These are phyloP conservation scores for Lophochroa leadbeateri DNA, from an alignment of 2,113 vertebrate genomes.

Conservation along the genomic window DNA sequence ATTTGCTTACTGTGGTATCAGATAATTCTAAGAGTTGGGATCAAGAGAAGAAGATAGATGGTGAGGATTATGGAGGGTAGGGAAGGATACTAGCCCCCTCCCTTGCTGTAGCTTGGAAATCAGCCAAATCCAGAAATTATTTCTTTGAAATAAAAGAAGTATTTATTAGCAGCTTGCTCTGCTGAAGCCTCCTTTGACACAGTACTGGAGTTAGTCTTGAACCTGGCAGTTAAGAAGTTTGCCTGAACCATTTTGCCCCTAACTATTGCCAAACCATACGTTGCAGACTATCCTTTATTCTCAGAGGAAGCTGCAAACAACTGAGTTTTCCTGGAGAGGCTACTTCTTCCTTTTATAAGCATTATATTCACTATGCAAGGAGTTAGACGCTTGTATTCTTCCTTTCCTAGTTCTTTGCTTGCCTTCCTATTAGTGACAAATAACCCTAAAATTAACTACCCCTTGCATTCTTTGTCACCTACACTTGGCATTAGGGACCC, in stretches of 20 bases:
- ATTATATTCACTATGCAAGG: neutral
- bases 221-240: neutral
- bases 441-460: neutral
- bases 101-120: neutral
- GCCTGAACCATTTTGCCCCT: neutral
- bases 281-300: neutral
- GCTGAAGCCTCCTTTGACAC: neutral
- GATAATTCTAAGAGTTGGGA: neutral
- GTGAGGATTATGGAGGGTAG: neutral
- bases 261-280: neutral
- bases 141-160: neutral
- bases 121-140: neutral
- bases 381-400: rapidly evolving
- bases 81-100: neutral
- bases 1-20: neutral
- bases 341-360: neutral
- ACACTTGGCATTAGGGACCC: neutral
- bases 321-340: neutral
- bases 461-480: neutral
- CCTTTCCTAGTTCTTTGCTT: neutral
- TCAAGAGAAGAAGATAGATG: neutral
- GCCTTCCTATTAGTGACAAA: neutral
- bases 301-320: neutral
- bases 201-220: neutral
- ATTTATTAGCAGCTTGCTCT: neutral